Evolutionary conservation across 2,797 vertebrate species (phyloP), one percentile per base, ranked within the genome.

Genomic region (Gadopsis bispinosus): DNA sequence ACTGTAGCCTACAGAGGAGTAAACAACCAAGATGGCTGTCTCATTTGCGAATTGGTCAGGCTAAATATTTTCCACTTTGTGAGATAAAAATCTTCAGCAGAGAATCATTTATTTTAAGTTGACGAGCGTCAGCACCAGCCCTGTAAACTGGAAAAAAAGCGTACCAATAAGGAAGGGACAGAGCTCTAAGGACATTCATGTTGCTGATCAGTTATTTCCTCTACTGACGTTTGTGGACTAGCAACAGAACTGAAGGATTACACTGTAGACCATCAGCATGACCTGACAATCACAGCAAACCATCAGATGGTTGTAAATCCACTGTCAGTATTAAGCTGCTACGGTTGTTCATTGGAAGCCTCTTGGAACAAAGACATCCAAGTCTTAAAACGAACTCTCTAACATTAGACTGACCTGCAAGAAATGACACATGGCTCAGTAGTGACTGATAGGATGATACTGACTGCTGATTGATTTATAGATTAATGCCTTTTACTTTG

Each of bases 391-490:
- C 71, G 62, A 62, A 53, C 22, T 50, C 58, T 80, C 16, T 78
- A 72, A 85, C 31, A 37, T 65, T 80, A 84, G 72, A 82, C 41
- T 73, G 77, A 77, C 65, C 51, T 84, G 53, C 69, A 51, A 54
- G 12, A 73, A 78, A 75, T 67, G 39, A 73, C 22, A 55, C 73
- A 74, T 35, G 54, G 60, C 60, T 86, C 56, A 35, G 16, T 81
- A 81, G 75, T 65, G 63, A 83, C 67, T 69, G 17, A 77, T 85
- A 62, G 62, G 72, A 51, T 58, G 16, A 78, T 76, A 71, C 31
- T 76, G 71, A 71, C 72, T 81, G 61, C 39, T 86, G 68, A 88
- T 73, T 89, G 76, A 88, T 88, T 79, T 77, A 35, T 87, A 85
- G 62, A 75, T 85, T 76, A 62, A 70, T 81, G 62, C 50, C 53